Evolutionary conservation across 2,888 invertebrate species (phyloP).

Genomic region (Chloroclysta siterata): DNA sequence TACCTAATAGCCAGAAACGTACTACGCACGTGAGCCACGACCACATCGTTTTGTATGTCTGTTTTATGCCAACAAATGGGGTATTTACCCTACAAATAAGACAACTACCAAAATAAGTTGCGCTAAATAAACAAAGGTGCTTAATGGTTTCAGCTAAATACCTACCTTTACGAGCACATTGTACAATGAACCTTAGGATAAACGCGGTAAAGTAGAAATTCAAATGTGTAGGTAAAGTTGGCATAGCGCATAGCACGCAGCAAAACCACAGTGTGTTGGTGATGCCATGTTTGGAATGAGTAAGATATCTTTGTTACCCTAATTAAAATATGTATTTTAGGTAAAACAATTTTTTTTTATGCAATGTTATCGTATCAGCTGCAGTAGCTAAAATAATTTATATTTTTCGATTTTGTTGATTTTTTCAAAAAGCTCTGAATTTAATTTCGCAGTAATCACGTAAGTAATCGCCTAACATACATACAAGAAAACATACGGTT

Average conservation of each 20-base stretch:
- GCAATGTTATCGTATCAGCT: no score
- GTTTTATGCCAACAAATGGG: constrained; percentile 21
- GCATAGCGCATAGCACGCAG: constrained; percentile 1
- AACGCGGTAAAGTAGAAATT: background rate
- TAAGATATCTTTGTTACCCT: background rate
- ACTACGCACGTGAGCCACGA: constrained; percentile 4
- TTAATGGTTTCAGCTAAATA: constrained; percentile 16
- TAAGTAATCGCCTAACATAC: no score
- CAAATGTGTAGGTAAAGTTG: constrained; percentile 1
- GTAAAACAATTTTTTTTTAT: background rate
- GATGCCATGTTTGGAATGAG: background rate
- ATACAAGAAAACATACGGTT: no score
- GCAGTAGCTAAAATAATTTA: no score
- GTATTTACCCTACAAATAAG: constrained; percentile 13
- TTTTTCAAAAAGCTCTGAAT: no score
- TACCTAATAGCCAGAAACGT: background rate
- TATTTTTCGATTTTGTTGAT: no score
- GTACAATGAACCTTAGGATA: background rate
- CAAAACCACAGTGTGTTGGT: constrained; percentile 13
- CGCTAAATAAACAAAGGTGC: constrained; percentile 18
- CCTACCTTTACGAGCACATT: background rate
- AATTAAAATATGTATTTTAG: background rate
- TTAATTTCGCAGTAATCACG: no score
- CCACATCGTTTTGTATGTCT: constrained; percentile 21
- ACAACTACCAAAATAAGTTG: constrained; percentile 17